A percentile compares a stretch with the other conserved stretches of the same genome.
Evolutionary conservation across 2,113 vertebrate genomes (phyloP).

Genomic region (Acanthochromis polyacanthus): DNA sequence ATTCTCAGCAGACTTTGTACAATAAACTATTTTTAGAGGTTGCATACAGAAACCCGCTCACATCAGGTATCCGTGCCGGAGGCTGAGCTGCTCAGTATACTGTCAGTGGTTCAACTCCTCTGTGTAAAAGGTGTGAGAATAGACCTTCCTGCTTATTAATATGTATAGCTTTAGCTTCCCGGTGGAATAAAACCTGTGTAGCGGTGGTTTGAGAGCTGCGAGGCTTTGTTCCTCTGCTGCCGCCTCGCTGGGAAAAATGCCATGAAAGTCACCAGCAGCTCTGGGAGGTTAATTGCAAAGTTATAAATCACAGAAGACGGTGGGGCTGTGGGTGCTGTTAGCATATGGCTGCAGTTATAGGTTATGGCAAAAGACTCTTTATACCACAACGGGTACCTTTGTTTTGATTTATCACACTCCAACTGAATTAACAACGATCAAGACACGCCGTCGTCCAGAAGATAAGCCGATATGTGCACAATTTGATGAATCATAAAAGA

Average conservation of each 20-base stretch:
- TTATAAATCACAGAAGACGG: slow-evolving; percentile 68
- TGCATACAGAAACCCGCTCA: slow-evolving; percentile 4
- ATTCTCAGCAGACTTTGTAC: slow-evolving; percentile 4
- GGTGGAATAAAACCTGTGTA: slow-evolving; percentile 38
- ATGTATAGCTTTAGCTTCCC: slow-evolving; percentile 67
- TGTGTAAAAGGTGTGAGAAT: slow-evolving; percentile 35
- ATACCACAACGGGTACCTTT: neutral
- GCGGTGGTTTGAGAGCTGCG: slow-evolving; percentile 15
- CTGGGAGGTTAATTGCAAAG: slow-evolving; percentile 65
- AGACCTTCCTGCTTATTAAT: slow-evolving; percentile 61
- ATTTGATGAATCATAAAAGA: neutral
- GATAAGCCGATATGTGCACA: slow-evolving; percentile 1
- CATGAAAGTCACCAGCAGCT: slow-evolving; percentile 56
- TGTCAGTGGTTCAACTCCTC: slow-evolving; percentile 23
- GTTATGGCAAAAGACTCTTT: slow-evolving; percentile 19
- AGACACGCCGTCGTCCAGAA: neutral
- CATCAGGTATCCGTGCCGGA: slow-evolving; percentile 4
- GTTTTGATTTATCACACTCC: neutral
- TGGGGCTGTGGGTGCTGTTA: slow-evolving; percentile 27
- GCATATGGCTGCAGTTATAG: slow-evolving; percentile 31
- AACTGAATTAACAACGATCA: slow-evolving; percentile 7
- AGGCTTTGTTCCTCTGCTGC: slow-evolving; percentile 38
- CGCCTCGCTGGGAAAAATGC: slow-evolving; percentile 28
- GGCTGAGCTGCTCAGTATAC: slow-evolving; percentile 5
- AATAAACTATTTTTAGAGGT: slow-evolving; percentile 23